Base-by-base conservation (phyloP, 1,140 invertebrate species). In the Drosophila persimilis region DNA sequence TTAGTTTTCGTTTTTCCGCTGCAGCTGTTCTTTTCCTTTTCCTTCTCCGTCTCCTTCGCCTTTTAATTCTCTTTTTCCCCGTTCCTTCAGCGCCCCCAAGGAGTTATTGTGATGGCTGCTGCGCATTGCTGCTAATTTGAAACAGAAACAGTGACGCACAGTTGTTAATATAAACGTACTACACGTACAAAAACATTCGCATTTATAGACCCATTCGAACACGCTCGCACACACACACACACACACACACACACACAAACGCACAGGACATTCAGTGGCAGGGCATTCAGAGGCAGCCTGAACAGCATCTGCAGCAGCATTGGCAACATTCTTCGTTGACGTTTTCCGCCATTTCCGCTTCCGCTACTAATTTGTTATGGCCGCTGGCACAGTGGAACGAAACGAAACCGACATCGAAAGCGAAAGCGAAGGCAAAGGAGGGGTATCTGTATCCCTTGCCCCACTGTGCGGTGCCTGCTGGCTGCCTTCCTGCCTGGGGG, bases 321-420 rank as follows among this genome's bases (percentile, higher is more conserved):
- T 64, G 64, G 60, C 57, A 52, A 73, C 58, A 64, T 31, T 74
- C 69, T 59, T 73, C 71, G 70, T 76, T 85, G 69, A 86, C 67
- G 83, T 57, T 76, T 79, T 88, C 71, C 73, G 81, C 70, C 81
- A 84, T 78, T 83, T 88, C 78, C 73, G 81, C 65, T 84, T 84
- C 80, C 80, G 72, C 64, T 70, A 43, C 62, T 86, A 81, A 86
- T 86, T 86, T 77, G 74, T 71, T 72, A 84, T 62, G 71, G 56
- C 62, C 63, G 35, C 35, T 39, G 65, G 58, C 57, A 71, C 67
- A 57, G 41, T 76, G 62, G 52, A 51, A 22, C 64, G 35, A 51
- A 56, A n/a, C 51, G 31, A 2, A 9, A 31, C 31, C 24, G 5
- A 26, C 24, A 26, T 26, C 24, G 31, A 9, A 31, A 9, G 31